Base-by-base conservation (phyloP, 2,888 invertebrate genomes). In the Elmis aenea region DNA sequence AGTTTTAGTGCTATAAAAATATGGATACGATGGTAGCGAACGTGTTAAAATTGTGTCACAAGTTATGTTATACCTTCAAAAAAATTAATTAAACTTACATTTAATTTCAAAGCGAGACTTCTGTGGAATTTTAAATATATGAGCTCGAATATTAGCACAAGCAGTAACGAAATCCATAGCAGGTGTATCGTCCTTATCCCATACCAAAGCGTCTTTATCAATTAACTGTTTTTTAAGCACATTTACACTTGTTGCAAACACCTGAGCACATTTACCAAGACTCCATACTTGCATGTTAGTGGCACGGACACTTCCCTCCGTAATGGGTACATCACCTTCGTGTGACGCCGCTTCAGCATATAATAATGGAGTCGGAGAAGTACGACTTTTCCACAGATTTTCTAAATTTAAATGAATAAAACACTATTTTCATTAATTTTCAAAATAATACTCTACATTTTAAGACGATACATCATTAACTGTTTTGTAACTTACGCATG, bases 111-210 rank as follows among this genome's bases (percentile, higher is more conserved):
- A 99, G 26, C 88, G 77, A 0, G 89, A 87, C 60, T 94, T 92
- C 37, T 79, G 76, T 1, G 77, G 69, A 61, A 99, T 99, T 35
- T 84, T 81, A 69, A 96, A 99, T 52, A 95, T 85, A 55, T 84
- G 74, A 0, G 92, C 83, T 23, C 99, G 77, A 34, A 99, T 81
- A 65, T 99, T 99, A 0, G 97, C 85, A 64, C 93, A 91, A 0
- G 93, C 83, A 0, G 94, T 86, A 1, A 99, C 97, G 69, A 99
- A 99, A 67, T 97, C 87, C 90, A 97, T 89, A 0, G 87, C 84
- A 38, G 78, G 71, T 56, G 83, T 83, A 59, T 97, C 94, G 66
- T 99, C 99, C 71, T 99, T 99, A 66, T 99, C 97, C 97, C 97
- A 99, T 33, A 90, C 81, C 5, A 99, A 73, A 61, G 83, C 82